Base-by-base conservation (phyloP, 30 jellyfish, hydroid and myxozoan genomes). In the Pelagia noctiluca region DNA sequence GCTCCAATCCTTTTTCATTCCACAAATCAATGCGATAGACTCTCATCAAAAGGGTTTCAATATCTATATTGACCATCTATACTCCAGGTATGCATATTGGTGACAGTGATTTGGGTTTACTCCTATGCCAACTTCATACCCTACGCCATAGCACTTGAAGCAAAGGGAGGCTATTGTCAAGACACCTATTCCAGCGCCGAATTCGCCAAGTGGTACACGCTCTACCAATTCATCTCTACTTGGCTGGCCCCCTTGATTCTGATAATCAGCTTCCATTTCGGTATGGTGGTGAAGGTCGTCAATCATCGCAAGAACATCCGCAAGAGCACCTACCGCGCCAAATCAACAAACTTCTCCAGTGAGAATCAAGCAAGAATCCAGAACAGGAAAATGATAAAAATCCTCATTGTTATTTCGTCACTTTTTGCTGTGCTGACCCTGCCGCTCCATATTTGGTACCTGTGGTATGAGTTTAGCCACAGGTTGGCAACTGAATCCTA, bases 401-500 rank as follows among this genome's bases (percentile, higher is more conserved):
- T 79, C 61, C 92, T 88, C 11, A 63, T 73, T 16, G 84, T 75
- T 21, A 74, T 88, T 57, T 93, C 80, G 57, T 33, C 88, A 18
- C 61, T 86, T 18, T 88, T 88, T 28, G 97, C 97, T 67, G 29
- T 80, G 19, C 90, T 78, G 36, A 88, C 97, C 12, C 80, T 88
- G 66, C 97, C 97, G 3, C 30, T 47, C 1, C 88, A 88, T 19
- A 79, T 88, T 63, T 88, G 97, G 97, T 88, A 76, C 24, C 80
- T 88, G 42, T 76, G 90, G 90, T 79, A 88, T 22, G 97, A 88
- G 63, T 88, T 25, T 60, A 72, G 87, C 54, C 89, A 80, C 35
- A 42, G 83, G 47, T 52, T 86, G 24, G 80, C 31, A 24, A 35
- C 72, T 1, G 78, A 47, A 73, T 19, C 28, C n/a, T 69, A 69